A percentile compares a stretch with the other conserved stretches of the same genome.
These are phyloP conservation scores for Capricornis sumatraensis DNA, from an alignment of 2,113 vertebrate species.

Conservation along the genomic window DNA sequence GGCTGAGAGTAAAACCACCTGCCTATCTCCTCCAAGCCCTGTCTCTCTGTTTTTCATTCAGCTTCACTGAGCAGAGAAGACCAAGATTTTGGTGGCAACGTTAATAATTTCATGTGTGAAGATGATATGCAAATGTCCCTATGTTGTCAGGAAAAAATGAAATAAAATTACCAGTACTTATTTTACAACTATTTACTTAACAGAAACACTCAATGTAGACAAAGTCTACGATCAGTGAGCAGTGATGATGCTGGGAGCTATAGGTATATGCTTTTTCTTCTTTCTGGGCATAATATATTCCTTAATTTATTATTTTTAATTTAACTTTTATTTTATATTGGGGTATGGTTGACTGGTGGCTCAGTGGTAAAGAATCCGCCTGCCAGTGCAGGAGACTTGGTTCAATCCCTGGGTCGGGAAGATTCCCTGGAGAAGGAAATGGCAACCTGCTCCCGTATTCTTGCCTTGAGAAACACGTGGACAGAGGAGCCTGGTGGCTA, in stretches of 20 bases:
- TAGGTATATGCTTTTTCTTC: not conserved
- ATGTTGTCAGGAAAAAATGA: fast-evolving
- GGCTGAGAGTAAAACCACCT: not conserved
- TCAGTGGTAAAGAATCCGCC: not conserved
- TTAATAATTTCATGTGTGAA: fast-evolving
- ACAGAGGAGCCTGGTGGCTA: not conserved
- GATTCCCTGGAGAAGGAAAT: not conserved
- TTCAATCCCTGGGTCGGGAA: not conserved
- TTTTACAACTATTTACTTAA: not conserved
- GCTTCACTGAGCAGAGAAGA: not conserved
- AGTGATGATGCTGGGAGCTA: fast-evolving
- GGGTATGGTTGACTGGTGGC: not conserved
- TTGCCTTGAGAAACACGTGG: not conserved
- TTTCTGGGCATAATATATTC: not conserved
- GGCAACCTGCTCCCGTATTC: not conserved
- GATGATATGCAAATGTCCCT: fast-evolving
- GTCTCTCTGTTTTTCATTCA: not conserved
- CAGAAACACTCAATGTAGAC: not conserved
- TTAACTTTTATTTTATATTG: not conserved
- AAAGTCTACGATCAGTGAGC: fast-evolving
- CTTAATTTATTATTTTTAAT: not conserved
- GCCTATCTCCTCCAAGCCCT: not conserved
- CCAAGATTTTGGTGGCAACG: not conserved
- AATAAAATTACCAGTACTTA: fast-evolving
- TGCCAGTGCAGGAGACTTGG: not conserved